phyloP scores from a whole-genome alignment of 2,797 vertebrate species.

The Limnodromus scolopaceus region DNA sequence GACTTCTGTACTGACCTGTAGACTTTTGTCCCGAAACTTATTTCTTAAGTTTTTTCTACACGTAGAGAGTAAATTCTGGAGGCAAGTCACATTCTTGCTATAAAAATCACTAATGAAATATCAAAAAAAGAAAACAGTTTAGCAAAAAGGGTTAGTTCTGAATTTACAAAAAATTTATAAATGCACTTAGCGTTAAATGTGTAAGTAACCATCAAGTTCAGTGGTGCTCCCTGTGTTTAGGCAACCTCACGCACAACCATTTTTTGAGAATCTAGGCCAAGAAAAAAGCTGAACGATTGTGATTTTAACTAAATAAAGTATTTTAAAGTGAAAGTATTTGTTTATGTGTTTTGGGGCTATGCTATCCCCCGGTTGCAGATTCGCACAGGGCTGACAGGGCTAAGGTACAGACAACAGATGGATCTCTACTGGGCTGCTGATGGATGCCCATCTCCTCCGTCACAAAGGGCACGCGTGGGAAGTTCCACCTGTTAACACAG shows the following conservation, averaged over 20 bases:
- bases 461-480: background rate
- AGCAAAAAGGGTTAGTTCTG: background rate
- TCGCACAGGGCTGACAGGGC: background rate
- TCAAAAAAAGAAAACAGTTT: background rate
- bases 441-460: rapidly evolving
- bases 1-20: background rate
- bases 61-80: background rate
- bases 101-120: background rate
- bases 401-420: background rate
- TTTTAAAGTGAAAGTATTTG: background rate
- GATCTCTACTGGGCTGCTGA: background rate
- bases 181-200: background rate
- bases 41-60: background rate
- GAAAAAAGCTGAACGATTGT: background rate
- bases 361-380: background rate
- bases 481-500: constrained; percentile 34
- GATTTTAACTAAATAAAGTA: background rate
- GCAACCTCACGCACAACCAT: background rate
- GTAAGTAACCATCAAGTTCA: background rate
- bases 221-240: background rate
- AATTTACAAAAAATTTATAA: background rate
- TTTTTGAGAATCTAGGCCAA: background rate
- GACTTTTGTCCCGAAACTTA: background rate
- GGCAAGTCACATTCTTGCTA: background rate
- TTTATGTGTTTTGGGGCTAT: background rate